Percentiles rank a stretch among this genome's conserved stretches.
Conservation (phyloP, 2,888 invertebrate species). For the Acrobeloides nanus region DNA sequence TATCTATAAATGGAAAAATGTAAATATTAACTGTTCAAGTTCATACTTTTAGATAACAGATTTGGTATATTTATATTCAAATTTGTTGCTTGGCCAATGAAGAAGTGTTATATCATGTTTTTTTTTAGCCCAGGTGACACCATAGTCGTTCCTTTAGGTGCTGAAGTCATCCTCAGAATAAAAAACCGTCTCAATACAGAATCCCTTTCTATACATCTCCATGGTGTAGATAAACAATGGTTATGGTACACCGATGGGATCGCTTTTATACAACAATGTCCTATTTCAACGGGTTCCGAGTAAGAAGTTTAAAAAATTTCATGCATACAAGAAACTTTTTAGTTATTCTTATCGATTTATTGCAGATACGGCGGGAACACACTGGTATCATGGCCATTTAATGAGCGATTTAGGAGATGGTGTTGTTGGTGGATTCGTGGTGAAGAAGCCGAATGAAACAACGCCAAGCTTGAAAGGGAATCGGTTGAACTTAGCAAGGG, state of each 20-base stretch:
- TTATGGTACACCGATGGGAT: slow-evolving; percentile 48
- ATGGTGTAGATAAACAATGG: slow-evolving; percentile 43
- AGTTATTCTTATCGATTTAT: slow-evolving; percentile 47
- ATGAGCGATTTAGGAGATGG: slow-evolving; percentile 46
- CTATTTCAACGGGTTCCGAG: slow-evolving; percentile 25
- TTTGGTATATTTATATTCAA: no score
- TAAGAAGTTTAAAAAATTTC: neutral
- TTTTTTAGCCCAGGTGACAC: slow-evolving; percentile 40
- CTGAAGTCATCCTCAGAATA: slow-evolving; percentile 42
- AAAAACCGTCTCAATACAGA: slow-evolving; percentile 36
- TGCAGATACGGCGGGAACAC: slow-evolving; percentile 44
- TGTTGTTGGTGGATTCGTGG: slow-evolving; percentile 38
- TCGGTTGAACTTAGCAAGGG: slow-evolving; percentile 11
- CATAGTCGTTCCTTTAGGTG: slow-evolving; percentile 41
- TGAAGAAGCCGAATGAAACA: slow-evolving; percentile 9
- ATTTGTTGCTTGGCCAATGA: no score
- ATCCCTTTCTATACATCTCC: slow-evolving; percentile 41
- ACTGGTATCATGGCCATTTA: slow-evolving; percentile 43
- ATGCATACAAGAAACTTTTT: no score
- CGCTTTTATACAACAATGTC: slow-evolving; percentile 42
- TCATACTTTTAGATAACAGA: neutral
- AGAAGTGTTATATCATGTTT: no score
- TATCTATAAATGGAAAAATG: slow-evolving; percentile 33
- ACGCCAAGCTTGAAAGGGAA: slow-evolving; percentile 14
- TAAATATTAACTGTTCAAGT: no score